phyloP scores from a whole-genome alignment of 2,888 invertebrate genomes.

The Trichopoda pennipes region DNA sequence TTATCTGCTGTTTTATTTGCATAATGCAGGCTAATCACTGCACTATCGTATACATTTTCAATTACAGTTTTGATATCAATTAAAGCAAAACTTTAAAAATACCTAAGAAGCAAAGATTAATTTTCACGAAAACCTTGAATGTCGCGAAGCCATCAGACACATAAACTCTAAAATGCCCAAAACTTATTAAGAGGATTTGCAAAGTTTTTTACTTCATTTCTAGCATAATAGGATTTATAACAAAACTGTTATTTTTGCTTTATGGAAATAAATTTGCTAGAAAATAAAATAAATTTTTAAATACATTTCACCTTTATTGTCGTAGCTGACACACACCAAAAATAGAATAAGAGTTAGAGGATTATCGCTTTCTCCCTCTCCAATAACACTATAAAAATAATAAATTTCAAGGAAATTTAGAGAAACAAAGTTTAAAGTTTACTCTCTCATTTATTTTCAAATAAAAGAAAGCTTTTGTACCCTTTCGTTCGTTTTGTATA shows the following conservation, averaged over 20 bases:
- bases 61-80: neutral
- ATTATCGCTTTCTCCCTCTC: no score
- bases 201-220: conserved; percentile 34
- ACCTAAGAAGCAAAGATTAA: neutral
- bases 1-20: no score
- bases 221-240: conserved; percentile 55
- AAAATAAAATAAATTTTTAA: conserved; percentile 41
- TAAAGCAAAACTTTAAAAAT: neutral
- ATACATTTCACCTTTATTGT: conserved; percentile 36
- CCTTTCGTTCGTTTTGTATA: conserved; percentile 28
- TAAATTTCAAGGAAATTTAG: conserved; percentile 21
- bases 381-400: conserved; percentile 12
- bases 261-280: conserved; percentile 41
- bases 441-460: neutral
- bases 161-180: conserved; percentile 37
- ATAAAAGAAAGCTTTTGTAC: conserved; percentile 38
- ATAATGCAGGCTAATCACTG: no score
- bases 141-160: conserved; percentile 6
- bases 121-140: conserved; percentile 3
- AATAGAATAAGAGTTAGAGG: neutral
- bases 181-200: conserved; percentile 50
- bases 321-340: conserved; percentile 3
- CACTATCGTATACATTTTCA: no score
- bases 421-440: conserved; percentile 9
- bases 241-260: conserved; percentile 35